Evolutionary conservation across 2,113 vertebrate genomes (phyloP).

Genomic region (Xiphophorus maculatus): DNA sequence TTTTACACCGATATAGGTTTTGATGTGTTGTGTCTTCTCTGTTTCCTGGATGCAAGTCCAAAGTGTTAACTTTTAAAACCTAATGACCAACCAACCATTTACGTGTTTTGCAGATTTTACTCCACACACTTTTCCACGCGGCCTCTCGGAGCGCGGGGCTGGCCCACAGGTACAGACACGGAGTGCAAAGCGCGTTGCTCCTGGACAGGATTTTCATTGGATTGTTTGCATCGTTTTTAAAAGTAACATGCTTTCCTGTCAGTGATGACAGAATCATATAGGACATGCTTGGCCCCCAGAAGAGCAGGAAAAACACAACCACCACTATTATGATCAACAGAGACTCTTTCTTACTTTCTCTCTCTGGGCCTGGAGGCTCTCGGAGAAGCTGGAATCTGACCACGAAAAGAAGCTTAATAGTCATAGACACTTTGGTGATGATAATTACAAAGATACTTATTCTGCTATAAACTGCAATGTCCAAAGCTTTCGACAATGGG

Average conservation of each 20-base stretch:
- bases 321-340: slow-evolving; percentile 58
- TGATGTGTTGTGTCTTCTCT: too few relatives aligned
- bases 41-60: too few relatives aligned
- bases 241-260: not conserved
- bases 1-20: too few relatives aligned
- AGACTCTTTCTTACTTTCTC: slow-evolving; percentile 28
- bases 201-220: not conserved
- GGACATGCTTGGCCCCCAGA: slow-evolving; percentile 59
- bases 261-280: slow-evolving; percentile 44
- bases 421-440: slow-evolving; percentile 54
- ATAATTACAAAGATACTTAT: slow-evolving; percentile 52
- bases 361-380: slow-evolving; percentile 22
- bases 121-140: slow-evolving; percentile 11
- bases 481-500: slow-evolving; percentile 5
- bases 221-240: slow-evolving; percentile 61
- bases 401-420: slow-evolving; percentile 57
- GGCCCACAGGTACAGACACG: slow-evolving; percentile 10
- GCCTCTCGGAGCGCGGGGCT: slow-evolving; percentile 14
- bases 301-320: slow-evolving; percentile 26
- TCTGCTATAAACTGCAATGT: slow-evolving; percentile 34
- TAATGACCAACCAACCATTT: not conserved
- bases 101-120: not conserved
- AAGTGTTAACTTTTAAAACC: too few relatives aligned
- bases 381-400: slow-evolving; percentile 53
- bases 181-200: slow-evolving; percentile 14